Base-by-base conservation (phyloP, 2,888 invertebrate species). In the Craniophora ligustri region DNA sequence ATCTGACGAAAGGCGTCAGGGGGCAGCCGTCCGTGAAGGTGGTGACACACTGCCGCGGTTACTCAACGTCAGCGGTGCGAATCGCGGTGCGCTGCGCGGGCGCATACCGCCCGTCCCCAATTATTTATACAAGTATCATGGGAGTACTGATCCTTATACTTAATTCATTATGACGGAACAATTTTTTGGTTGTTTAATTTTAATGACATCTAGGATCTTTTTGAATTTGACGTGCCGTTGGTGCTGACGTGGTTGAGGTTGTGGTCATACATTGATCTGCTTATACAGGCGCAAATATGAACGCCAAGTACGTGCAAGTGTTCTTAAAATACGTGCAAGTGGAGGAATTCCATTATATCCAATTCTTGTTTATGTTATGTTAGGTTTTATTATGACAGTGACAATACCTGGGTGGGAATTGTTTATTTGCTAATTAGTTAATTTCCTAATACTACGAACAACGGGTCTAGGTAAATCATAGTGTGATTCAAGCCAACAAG, bases 21-120 rank as follows among this genome's bases (percentile, higher is more conserved):
- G 68, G 66, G 76, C 78, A 75, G 56, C 78, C 75, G 76, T 69
- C 78, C 84, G 79, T 86, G 86, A 86, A 87, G 85, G 83, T 84
- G 84, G 85, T 75, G 84, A 84, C 83, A 78, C 75, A 78, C 75
- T 74, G 75, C 55, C 68, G 67, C 65, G 74, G 70, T 87, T 87
- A 82, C 82, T 75, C 78, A 85, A 85, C 81, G 64, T 65, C 72
- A 64, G 51, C 55, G 58, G 56, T 54, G 58, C 65, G 65, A 63
- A 67, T 65, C 72, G 67, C 59, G 55, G 49, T 50, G 46, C 56
- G 54, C 59, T 54, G 68, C 63, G 61, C 69, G 48, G 49, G 66
- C 62, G 56, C 63, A 75, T 71, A 60, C 51, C 66, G 53, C 42
- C 32, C 57, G 64, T 55, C 62, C 49, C 57, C 51, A 31, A 66